Conservation (phyloP, 1,140 invertebrate genomes). For the Panulirus ornatus region DNA sequence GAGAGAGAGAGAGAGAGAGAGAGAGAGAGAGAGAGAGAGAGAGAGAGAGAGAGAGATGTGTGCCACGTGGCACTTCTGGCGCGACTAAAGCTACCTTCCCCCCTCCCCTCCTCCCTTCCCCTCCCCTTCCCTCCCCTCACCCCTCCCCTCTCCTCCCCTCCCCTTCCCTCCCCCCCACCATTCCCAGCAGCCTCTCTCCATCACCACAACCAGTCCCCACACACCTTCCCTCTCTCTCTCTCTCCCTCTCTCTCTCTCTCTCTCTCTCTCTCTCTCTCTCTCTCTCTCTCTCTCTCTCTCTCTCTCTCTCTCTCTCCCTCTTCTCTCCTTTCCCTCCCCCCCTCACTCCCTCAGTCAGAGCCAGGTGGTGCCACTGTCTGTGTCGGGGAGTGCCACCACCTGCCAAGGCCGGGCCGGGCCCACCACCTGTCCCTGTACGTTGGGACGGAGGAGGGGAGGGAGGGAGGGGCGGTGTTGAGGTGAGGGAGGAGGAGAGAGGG, state of each 20-base stretch:
- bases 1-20: background rate
- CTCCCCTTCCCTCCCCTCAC: background rate
- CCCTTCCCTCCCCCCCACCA: background rate
- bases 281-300: background rate
- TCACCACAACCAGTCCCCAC: no score
- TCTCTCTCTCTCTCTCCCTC: background rate
- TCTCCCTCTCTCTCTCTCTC: background rate
- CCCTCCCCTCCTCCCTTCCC: no score
- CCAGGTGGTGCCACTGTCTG: no score
- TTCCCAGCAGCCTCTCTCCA: no score
- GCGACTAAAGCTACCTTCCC: no score
- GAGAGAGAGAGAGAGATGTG: background rate
- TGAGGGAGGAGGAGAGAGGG: background rate
- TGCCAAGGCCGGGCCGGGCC: no score
- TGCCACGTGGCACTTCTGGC: no score
- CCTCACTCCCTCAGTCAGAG: no score
- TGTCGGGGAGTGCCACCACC: no score
- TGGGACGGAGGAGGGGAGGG: background rate
- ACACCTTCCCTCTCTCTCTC: no score
- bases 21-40: background rate
- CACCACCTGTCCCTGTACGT: no score
- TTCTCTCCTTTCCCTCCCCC: background rate
- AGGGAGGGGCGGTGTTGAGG: background rate
- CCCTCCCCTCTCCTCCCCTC: no score
- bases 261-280: background rate